phyloP scores from a whole-genome alignment of 2,888 invertebrate species.

The Hypolimnas misippus region DNA sequence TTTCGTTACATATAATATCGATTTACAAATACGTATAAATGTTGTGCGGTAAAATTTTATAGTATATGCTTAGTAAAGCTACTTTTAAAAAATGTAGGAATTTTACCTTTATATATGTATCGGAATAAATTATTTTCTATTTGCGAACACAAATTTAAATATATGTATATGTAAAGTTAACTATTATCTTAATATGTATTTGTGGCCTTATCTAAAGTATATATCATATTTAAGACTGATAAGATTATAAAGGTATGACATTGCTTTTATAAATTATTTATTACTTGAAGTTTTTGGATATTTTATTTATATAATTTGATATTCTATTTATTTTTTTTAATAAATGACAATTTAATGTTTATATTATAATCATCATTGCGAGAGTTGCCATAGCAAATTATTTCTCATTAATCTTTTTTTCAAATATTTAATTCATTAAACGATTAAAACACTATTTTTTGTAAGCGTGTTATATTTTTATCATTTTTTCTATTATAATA shows the following conservation, averaged over 20 bases:
- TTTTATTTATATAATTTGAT: conserved; percentile 34
- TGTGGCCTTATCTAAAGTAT: conserved; percentile 32
- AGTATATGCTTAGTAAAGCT: not conserved
- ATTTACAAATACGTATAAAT: not conserved
- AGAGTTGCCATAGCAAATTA: conserved; percentile 16
- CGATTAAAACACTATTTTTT: not conserved
- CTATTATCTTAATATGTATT: conserved; percentile 15
- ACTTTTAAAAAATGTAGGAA: not conserved
- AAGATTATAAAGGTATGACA: conserved; percentile 29
- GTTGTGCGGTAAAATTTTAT: conserved; percentile 1
- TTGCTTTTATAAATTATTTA: conserved; percentile 33
- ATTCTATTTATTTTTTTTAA: conserved; percentile 27
- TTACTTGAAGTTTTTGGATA: conserved; percentile 22
- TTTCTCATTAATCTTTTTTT: conserved; percentile 8
- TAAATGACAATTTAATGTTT: conserved; percentile 23
- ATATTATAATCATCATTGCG: not conserved
- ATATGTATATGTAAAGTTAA: conserved; percentile 17
- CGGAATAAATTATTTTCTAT: conserved; percentile 3
- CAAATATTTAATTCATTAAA: not conserved
- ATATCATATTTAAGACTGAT: conserved; percentile 36
- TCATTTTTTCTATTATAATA: not conserved
- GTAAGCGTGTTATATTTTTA: not conserved
- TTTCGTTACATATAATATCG: not conserved
- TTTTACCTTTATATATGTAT: not conserved
- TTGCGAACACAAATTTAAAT: conserved; percentile 7